Evolutionary conservation across 2,797 vertebrate species (phyloP).

Genomic region (Stomatorhinus walkeri): DNA sequence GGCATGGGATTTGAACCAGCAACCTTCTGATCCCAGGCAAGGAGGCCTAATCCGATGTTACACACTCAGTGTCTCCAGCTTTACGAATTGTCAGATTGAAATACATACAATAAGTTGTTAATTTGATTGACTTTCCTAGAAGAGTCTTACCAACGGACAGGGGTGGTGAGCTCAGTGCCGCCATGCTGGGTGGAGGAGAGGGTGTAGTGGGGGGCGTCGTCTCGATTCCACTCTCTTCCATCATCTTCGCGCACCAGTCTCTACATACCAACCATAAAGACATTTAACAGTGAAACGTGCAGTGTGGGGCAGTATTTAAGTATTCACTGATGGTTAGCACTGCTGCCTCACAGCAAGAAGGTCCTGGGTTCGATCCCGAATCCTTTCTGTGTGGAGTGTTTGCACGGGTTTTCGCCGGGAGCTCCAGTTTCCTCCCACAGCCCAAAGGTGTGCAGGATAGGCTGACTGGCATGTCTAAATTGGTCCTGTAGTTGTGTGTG

Average conservation of each 20-base stretch:
- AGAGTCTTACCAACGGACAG: conserved; percentile 57
- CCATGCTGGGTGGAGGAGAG: conserved; percentile 42
- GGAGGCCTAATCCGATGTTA: background rate
- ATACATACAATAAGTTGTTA: background rate
- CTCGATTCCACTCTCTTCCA: conserved; percentile 96
- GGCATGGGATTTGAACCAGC: background rate
- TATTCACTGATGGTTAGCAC: no score
- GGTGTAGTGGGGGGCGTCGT: conserved; percentile 80
- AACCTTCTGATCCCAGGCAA: background rate
- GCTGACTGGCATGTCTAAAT: no score
- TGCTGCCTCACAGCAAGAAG: no score
- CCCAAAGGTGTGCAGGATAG: no score
- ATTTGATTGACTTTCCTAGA: background rate
- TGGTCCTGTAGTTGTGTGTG: no score
- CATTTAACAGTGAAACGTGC: background rate
- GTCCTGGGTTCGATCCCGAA: no score
- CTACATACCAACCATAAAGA: background rate
- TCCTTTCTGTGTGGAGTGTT: no score
- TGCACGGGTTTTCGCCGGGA: no score
- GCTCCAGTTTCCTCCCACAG: no score
- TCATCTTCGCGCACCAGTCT: conserved; percentile 69
- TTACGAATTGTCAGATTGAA: background rate
- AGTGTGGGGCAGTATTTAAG: background rate
- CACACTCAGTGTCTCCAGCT: background rate
- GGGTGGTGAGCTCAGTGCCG: conserved; percentile 35